A percentile compares a stretch with the other conserved stretches of the same genome.
phyloP scores from a whole-genome alignment of 2,113 vertebrate genomes.

The Proterorhinus semilunaris region DNA sequence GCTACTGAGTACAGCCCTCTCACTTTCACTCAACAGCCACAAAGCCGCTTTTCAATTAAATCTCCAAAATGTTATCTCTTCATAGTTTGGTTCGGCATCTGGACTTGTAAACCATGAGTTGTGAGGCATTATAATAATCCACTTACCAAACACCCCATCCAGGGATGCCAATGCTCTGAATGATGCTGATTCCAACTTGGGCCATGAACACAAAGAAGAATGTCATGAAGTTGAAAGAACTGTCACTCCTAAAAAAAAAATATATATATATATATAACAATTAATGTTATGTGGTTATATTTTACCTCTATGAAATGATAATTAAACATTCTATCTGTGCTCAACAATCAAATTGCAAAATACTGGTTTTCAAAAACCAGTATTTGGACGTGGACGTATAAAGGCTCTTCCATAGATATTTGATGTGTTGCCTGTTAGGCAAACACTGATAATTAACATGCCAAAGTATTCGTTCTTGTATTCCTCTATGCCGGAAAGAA shows the following conservation, averaged over 20 bases:
- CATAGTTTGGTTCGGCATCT: not conserved
- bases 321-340: too few relatives aligned
- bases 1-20: not conserved
- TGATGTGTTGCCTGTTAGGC: too few relatives aligned
- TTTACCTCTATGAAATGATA: not conserved
- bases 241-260: constrained; percentile 83
- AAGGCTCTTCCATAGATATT: too few relatives aligned
- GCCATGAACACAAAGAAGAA: constrained; percentile 99
- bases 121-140: not conserved
- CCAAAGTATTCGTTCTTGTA: too few relatives aligned
- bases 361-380: too few relatives aligned
- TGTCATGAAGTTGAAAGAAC: constrained; percentile 98
- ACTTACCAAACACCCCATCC: constrained; percentile 99
- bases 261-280: too few relatives aligned
- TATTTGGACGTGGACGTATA: too few relatives aligned
- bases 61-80: not conserved
- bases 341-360: too few relatives aligned
- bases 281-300: too few relatives aligned
- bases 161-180: constrained; percentile 94
- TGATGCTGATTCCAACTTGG: constrained; percentile 93
- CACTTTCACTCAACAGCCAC: not conserved
- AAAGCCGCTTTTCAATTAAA: not conserved
- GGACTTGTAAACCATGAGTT: too few relatives aligned
- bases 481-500: too few relatives aligned
- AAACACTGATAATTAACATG: too few relatives aligned